A percentile compares a stretch with the other conserved stretches of the same genome.
phyloP scores from a whole-genome alignment of 2,113 vertebrate species.

The Mus spicilegus region DNA sequence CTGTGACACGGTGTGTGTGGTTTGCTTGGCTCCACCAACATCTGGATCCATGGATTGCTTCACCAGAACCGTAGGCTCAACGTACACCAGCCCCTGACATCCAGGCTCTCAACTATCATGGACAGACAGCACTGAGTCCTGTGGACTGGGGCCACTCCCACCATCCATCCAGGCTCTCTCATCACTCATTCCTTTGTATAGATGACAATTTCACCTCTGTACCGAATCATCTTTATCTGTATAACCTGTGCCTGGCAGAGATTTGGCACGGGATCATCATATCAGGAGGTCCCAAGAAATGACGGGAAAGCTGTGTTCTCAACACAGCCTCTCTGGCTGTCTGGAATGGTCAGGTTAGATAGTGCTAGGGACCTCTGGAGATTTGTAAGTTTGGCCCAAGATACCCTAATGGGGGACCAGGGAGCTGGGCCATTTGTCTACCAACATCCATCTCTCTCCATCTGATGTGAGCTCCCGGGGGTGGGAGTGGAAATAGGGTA shows the following conservation, averaged over 20 bases:
- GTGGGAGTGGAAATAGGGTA: too few species aligned
- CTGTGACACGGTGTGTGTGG: too few species aligned
- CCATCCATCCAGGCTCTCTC: too few species aligned
- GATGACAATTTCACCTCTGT: too few species aligned
- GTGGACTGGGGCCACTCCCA: too few species aligned
- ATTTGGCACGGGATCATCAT: rapidly evolving
- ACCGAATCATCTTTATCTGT: neutral
- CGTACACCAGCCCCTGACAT: too few species aligned
- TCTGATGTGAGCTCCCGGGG: neutral
- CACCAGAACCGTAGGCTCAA: rapidly evolving
- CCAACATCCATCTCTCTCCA: neutral
- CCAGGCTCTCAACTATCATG: neutral
- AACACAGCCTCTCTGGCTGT: neutral
- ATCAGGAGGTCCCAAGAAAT: neutral
- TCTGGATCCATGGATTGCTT: neutral
- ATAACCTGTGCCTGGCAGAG: neutral
- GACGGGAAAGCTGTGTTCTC: neutral
- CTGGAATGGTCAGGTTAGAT: rapidly evolving
- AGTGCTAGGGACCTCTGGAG: neutral
- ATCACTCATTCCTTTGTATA: neutral
- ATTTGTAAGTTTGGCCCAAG: neutral
- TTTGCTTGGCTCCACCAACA: neutral
- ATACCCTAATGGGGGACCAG: rapidly evolving
- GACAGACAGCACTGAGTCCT: neutral
- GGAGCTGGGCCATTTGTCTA: neutral